Evolutionary conservation across 2,113 vertebrate genomes (phyloP).

Genomic region (Sula dactylatra): DNA sequence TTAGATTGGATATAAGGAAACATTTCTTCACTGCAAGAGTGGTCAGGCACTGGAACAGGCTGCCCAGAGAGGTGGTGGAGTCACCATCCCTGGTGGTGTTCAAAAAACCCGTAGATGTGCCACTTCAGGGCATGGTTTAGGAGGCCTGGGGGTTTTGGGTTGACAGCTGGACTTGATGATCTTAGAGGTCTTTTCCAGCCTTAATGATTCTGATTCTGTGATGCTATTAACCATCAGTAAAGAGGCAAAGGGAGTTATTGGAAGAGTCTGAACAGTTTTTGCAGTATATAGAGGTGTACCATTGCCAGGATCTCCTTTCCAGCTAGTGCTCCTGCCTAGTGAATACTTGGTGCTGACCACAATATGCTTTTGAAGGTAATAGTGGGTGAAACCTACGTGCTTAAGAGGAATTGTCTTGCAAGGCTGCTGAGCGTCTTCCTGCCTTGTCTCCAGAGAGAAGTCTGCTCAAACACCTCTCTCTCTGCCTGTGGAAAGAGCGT

Average conservation of each 20-base stretch:
- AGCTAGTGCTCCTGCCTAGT: neutral
- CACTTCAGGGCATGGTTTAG: too few relatives aligned
- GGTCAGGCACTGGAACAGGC: too few relatives aligned
- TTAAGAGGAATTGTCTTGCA: neutral
- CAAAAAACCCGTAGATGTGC: too few relatives aligned
- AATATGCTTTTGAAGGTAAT: neutral
- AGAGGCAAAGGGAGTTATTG: neutral
- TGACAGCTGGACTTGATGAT: too few relatives aligned
- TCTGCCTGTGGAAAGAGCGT: neutral
- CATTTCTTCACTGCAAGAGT: too few relatives aligned
- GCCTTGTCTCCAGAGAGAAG: neutral
- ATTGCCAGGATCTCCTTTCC: neutral
- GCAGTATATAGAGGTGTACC: neutral
- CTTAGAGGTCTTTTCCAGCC: too few relatives aligned
- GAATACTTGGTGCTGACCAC: neutral
- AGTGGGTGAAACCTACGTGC: neutral
- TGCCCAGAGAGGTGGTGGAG: too few relatives aligned
- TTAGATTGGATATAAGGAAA: too few relatives aligned
- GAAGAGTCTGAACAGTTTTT: neutral
- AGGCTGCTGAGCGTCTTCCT: neutral
- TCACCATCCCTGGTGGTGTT: too few relatives aligned
- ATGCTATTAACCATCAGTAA: neutral
- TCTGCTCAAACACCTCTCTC: neutral
- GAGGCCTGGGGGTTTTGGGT: too few relatives aligned
- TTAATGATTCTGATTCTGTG: too few relatives aligned